Conservation (phyloP, 2,113 vertebrate genomes). For the Colinus virginianus region DNA sequence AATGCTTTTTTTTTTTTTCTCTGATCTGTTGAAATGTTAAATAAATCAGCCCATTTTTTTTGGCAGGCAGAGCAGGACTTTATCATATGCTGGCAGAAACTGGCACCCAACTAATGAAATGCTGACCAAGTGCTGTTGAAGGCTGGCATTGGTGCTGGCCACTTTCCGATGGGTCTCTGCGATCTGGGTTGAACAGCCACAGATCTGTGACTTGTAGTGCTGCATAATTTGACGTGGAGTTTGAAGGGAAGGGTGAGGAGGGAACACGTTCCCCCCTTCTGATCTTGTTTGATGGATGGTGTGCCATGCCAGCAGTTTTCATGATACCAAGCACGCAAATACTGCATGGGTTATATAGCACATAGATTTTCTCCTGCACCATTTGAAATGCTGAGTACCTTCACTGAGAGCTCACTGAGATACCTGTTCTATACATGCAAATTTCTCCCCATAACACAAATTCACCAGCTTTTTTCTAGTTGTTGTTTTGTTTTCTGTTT, state of each 20-base stretch:
- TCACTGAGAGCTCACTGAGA: not conserved
- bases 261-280: not conserved
- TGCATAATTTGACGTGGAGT: not conserved
- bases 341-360: fast-evolving
- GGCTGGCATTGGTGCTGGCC: not conserved
- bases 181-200: not conserved
- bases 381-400: not conserved
- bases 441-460: not conserved
- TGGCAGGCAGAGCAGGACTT: conserved; percentile 45
- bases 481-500: not conserved
- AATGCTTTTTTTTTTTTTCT: not conserved
- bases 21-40: conserved; percentile 65
- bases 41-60: conserved; percentile 75
- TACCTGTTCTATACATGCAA: not conserved
- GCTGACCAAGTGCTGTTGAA: not conserved
- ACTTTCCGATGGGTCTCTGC: not conserved
- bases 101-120: not conserved
- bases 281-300: not conserved
- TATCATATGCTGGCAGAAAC: not conserved
- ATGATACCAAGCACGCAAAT: not conserved
- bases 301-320: not conserved
- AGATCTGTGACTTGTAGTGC: not conserved
- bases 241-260: not conserved
- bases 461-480: not conserved
- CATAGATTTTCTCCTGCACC: not conserved